Base-by-base conservation (phyloP, 2,888 invertebrate species). In the Thecophora atra region DNA sequence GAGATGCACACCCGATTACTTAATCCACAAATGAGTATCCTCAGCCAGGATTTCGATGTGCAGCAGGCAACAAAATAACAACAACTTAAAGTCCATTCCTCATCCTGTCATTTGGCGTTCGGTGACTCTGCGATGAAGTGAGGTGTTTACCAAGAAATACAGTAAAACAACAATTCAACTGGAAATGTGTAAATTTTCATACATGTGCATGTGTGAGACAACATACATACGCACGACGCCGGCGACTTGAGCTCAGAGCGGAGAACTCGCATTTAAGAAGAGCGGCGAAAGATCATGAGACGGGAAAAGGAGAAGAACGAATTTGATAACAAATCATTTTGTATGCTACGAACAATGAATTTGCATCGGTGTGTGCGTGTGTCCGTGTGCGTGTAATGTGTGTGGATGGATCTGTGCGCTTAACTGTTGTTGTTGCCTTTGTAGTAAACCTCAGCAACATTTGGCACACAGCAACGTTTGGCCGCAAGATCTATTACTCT, bases 401-500 rank as follows among this genome's bases (percentile, higher is more conserved):
- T n/a, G 7, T 60, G 69, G 19, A 8, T 7, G 47, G n/a, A n/a
- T 52, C 52, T 63, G 15, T 30, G 24, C 7, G 24, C 3, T 15
- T 13, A 60, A 24, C 6, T n/a, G 11, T 11, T 37, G 4, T 21
- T 42, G 37, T n/a, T 30, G 37, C 3, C 1, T 24, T n/a, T 60
- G 60, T 28, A 1, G n/a, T 60, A 17, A 68, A 70, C 62, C 62
- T 52, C 63, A 70, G 52, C 28, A 37, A 63, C 54, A 70, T 70
- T 70, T n/a, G 37, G 52, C 63, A 70, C 63, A 52, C 37, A 63
- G 70, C 63, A 52, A n/a, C 28, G 51, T 70, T 37, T 63, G 78
- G 78, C 81, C 82, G 76, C 82, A 82, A 82, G 83, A 83, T 82
- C 82, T 79, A 82, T 82, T 83, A 82, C 82, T 81, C 81, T 80